Evolutionary conservation across 2,113 vertebrate species (phyloP).

Genomic region (Oreochromis spilurus): DNA sequence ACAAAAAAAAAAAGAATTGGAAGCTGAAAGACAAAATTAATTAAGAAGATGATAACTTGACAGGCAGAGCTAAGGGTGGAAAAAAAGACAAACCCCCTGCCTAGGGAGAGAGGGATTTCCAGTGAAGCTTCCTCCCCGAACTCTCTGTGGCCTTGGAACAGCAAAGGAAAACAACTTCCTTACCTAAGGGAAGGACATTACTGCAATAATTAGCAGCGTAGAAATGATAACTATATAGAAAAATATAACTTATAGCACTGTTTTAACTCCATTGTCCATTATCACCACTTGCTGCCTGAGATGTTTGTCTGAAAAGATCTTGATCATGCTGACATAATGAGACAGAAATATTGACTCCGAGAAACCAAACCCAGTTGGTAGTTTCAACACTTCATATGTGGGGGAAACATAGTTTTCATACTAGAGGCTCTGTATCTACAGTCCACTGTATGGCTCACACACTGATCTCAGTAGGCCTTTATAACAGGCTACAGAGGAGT

Average conservation of each 20-base stretch:
- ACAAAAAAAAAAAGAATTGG: conserved; percentile 52
- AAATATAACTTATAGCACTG: conserved; percentile 80
- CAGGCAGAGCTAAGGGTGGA: conserved; percentile 49
- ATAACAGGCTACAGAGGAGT: background rate
- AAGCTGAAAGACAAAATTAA: conserved; percentile 4
- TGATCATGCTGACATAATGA: conserved; percentile 48
- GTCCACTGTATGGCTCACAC: background rate
- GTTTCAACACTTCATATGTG: background rate
- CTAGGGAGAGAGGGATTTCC: conserved; percentile 58
- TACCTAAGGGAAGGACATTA: conserved; percentile 68
- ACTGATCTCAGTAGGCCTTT: background rate
- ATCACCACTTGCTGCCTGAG: conserved; percentile 76
- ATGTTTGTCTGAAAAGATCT: conserved; percentile 69
- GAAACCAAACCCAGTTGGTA: background rate
- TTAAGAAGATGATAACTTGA: conserved; percentile 19
- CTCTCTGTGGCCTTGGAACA: conserved; percentile 69
- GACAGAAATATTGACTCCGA: background rate
- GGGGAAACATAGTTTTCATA: background rate
- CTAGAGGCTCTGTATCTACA: background rate
- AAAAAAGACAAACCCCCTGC: conserved; percentile 49
- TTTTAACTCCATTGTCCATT: conserved; percentile 65
- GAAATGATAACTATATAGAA: conserved; percentile 73
- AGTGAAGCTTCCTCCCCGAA: conserved; percentile 30
- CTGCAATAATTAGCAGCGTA: conserved; percentile 70
- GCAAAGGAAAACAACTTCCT: conserved; percentile 74